Base-by-base conservation (phyloP, 64 coral and sea anemone genomes). In the Pocillopora verrucosa region DNA sequence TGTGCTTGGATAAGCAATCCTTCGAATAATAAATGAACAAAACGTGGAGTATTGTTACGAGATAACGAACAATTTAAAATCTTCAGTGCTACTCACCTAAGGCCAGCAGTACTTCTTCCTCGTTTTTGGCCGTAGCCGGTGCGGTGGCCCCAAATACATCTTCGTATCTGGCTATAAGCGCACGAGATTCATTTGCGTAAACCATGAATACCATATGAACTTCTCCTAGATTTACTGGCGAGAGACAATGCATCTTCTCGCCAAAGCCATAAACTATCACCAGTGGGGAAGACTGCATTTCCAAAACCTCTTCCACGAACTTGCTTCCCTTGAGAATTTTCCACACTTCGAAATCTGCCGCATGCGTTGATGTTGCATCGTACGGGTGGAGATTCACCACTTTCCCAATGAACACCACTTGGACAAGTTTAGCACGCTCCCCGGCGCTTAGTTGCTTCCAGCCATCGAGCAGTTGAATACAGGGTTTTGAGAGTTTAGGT, bases 401-500 rank as follows among this genome's bases (percentile, higher is more conserved):
- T 68, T 97, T 97, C 19, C 91, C 95, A 36, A 93, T 72, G 74
- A 97, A 97, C 4, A 97, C 95, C 11, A 97, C 95, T 88, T 88
- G 63, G 16, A 87, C 95, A 75, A 88, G 92, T 83, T 78, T 80
- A 22, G 95, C 95, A 80, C 95, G 85, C 64, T 97, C 83, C 3
- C 88, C 84, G 6, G 78, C 91, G 12, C 74, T 58, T 38, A 88
- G 80, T 91, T 88, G 76, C 51, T 90, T 97, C 95, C 95, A 93
- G 11, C 92, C 95, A 88, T 93, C 70, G 36, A 97, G 76, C 2
- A 94, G 35, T 9, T 37, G 24, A 11, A 97, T 97, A 87, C 95
- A 97, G 72, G 95, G 88, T 56, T 93, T 92, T 72, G 88, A 92
- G 57, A 91, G 36, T 16, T 93, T 82, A 0, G 88, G 45, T 59